Evolutionary conservation across 2,888 invertebrate genomes (phyloP).

Genomic region (Heliconius ethilla): DNA sequence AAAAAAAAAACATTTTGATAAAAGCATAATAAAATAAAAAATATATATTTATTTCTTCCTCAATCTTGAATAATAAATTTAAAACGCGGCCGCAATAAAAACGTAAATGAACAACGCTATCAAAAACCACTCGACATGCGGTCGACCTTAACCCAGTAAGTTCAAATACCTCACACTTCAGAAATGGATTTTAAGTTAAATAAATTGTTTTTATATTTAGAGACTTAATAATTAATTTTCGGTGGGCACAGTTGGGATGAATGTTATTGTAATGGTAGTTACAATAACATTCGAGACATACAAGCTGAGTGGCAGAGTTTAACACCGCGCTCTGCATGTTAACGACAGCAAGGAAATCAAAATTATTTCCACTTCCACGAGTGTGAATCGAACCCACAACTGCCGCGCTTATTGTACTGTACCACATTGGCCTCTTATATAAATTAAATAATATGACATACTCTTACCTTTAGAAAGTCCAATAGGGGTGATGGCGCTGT

Average conservation of each 20-base stretch:
- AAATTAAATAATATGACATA: background rate
- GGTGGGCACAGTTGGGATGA: background rate
- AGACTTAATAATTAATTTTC: background rate
- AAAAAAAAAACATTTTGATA: no score
- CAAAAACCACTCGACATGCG: background rate
- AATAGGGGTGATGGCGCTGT: conserved; percentile 51
- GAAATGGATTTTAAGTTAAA: background rate
- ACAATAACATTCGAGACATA: background rate
- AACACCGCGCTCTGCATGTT: background rate
- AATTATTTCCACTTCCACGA: background rate
- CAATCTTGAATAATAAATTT: background rate
- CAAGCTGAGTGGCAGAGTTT: background rate
- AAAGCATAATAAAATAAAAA: no score
- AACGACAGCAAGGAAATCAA: background rate
- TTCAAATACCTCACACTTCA: conserved; percentile 33
- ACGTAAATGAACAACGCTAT: conserved; percentile 10
- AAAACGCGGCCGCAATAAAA: background rate
- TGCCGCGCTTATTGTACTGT: no score
- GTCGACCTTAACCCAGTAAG: conserved; percentile 36
- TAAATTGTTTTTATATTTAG: background rate
- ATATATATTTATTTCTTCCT: background rate
- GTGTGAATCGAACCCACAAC: no score
- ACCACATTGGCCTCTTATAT: no score
- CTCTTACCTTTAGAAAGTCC: conserved; percentile 61
- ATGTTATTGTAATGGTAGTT: background rate